Base-by-base conservation (phyloP, 37 sponge, comb jelly and placozoan species). In the Bolinopsis microptera region DNA sequence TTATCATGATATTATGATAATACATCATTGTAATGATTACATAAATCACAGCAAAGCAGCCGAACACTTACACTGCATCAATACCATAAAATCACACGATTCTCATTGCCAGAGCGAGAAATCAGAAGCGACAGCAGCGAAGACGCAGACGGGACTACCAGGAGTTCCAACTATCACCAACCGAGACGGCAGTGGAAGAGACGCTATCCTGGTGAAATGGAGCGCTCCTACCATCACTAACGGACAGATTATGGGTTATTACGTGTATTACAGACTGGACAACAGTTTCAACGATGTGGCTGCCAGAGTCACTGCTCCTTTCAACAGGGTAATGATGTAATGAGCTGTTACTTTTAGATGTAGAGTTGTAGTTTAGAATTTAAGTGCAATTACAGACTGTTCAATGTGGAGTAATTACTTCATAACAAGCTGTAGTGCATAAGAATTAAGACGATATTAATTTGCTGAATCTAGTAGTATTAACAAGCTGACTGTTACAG, bases 181-280 rank as follows among this genome's bases (percentile, higher is more conserved):
- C 90, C 35, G 41, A 16, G 90, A 86, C 24, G 90, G 90, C 26
- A 86, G 90, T 40, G 90, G 90, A n/a, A 40, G 90, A 24, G 90
- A 86, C 90, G 90, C 90, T 26, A 34, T 86, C 48, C 90, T 86
- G 26, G 61, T 86, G 8, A 39, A 86, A n/a, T 86, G 90, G 90
- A 33, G 38, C 41, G 40, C 90, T 40, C 90, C 90, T 3, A 41
- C 25, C 61, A 40, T 86, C 90, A 41, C 90, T 27, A 86, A 86
- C 30, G 90, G 90, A 5, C 22, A 33, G 26, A 86, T 86, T 8
- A 35, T 9, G 9, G 90, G 90, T 27, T 86, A 86, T 48, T 13
- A 34, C 5, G 90, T 86, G 38, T 86, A 86, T 48, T 86, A 86
- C 61, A 35, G 90, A 0, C 36, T 33, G 3, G 61, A 40, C 61